Conservation (phyloP, 2,113 vertebrate species). For the Phrynosoma platyrhinos region DNA sequence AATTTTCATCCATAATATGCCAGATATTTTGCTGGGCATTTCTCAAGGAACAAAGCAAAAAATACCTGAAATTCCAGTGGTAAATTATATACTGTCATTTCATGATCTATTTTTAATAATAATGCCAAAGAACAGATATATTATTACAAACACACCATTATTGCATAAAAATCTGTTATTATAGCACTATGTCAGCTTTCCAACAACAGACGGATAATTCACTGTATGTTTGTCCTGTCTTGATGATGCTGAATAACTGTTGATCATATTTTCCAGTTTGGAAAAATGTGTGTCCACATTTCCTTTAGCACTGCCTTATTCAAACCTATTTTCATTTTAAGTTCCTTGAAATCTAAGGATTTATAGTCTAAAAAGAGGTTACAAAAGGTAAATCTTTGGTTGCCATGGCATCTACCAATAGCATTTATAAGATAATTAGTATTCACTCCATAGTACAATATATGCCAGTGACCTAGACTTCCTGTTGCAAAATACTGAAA, state of each 20-base stretch:
- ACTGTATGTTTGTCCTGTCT: neutral
- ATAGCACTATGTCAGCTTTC: neutral
- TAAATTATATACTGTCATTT: constrained; percentile 8
- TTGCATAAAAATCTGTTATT: neutral
- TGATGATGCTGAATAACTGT: constrained; percentile 1
- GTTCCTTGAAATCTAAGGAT: neutral
- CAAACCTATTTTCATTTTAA: neutral
- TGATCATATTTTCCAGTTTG: neutral
- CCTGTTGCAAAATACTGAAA: constrained; percentile 6
- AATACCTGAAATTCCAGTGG: neutral
- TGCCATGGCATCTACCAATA: neutral
- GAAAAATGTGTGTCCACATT: neutral
- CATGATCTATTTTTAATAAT: neutral
- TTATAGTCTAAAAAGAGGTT: neutral
- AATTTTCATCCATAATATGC: neutral
- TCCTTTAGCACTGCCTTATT: neutral
- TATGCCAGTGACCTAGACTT: constrained; percentile 28
- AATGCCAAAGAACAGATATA: constrained; percentile 5
- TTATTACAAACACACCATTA: neutral
- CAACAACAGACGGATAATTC: neutral
- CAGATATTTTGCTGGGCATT: neutral
- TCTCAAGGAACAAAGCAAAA: constrained; percentile 5
- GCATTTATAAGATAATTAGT: constrained; percentile 15
- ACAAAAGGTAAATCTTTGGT: neutral
- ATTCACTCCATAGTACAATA: fast-evolving